phyloP scores from a whole-genome alignment of 2,113 vertebrate species.

The Brachypodius melanocephalos region DNA sequence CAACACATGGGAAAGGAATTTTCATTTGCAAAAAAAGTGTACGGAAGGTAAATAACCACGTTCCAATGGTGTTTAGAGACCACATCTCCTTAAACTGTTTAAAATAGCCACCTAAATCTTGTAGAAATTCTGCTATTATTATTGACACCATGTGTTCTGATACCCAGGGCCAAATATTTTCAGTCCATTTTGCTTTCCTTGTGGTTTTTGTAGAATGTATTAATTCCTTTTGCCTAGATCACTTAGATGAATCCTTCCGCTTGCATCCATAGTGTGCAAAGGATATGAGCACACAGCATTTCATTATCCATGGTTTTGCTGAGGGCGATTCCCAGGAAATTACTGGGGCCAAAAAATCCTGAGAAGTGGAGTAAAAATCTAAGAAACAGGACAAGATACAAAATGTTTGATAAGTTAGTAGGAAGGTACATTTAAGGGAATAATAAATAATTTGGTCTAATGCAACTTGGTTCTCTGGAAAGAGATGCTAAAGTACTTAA shows the following conservation, averaged over 20 bases:
- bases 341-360: background rate
- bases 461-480: background rate
- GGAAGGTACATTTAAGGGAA: background rate
- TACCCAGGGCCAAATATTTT: background rate
- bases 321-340: background rate
- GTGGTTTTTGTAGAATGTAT: background rate
- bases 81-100: background rate
- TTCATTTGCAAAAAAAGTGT: background rate
- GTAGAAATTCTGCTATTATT: background rate
- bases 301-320: background rate
- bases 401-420: background rate
- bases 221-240: background rate
- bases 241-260: background rate
- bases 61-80: background rate
- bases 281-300: background rate
- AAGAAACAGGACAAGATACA: background rate
- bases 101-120: background rate
- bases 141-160: background rate
- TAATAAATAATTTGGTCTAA: slow-evolving; percentile 6
- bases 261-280: background rate
- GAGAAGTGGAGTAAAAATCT: background rate
- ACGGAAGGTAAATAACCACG: background rate
- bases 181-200: background rate
- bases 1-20: background rate
- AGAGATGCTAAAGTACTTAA: slow-evolving; percentile 17